Percentiles rank a stretch among this genome's conserved stretches.
Evolutionary conservation across 2,888 invertebrate genomes (phyloP).

Genomic region (Tetheella fluctuosa): DNA sequence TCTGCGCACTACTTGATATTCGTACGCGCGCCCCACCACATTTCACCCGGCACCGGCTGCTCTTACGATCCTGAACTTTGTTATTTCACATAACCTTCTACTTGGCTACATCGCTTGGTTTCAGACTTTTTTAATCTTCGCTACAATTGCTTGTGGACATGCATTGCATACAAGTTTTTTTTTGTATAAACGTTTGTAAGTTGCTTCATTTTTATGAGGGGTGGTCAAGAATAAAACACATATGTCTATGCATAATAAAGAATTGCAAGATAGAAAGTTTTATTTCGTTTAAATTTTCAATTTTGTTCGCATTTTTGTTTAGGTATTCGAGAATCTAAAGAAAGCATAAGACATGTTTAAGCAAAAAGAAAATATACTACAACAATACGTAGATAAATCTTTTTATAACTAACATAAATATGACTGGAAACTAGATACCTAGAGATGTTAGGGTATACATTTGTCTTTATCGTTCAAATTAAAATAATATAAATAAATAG

Average conservation of each 20-base stretch:
- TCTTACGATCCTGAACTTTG: slow-evolving; percentile 67
- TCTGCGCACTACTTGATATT: slow-evolving; percentile 67
- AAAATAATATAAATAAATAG: too few relatives aligned
- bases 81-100: slow-evolving; percentile 61
- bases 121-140: slow-evolving; percentile 43
- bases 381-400: too few relatives aligned
- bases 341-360: too few relatives aligned
- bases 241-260: not conserved
- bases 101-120: slow-evolving; percentile 47
- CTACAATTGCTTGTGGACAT: slow-evolving; percentile 14
- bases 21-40: slow-evolving; percentile 63
- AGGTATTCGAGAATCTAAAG: too few relatives aligned
- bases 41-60: slow-evolving; percentile 72
- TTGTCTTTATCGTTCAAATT: not conserved
- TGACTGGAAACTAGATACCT: too few relatives aligned
- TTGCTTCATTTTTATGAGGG: not conserved
- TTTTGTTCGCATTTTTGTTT: too few relatives aligned
- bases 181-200: not conserved
- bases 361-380: too few relatives aligned
- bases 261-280: too few relatives aligned
- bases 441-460: too few relatives aligned
- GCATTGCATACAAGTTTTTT: not conserved
- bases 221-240: not conserved
- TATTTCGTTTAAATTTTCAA: too few relatives aligned
- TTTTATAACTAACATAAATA: too few relatives aligned